Percentiles rank a stretch among this genome's conserved stretches.
Conservation (phyloP, 2,113 vertebrate species). For the Rhegmatorhina hoffmannsi region DNA sequence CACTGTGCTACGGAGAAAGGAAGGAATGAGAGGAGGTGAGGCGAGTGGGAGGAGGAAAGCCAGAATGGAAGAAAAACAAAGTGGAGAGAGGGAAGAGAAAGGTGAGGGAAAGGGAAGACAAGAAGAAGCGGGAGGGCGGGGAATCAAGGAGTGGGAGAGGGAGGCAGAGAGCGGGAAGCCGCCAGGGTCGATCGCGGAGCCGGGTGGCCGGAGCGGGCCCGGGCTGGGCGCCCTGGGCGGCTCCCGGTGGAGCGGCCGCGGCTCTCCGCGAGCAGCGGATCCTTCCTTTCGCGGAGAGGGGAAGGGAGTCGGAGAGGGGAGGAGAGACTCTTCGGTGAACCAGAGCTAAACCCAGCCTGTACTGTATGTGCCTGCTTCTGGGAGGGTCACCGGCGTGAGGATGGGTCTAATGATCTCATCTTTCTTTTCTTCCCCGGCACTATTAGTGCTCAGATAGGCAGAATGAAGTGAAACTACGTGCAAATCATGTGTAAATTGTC, state of each 20-base stretch:
- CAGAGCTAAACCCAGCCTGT: neutral
- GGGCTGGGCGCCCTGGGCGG: neutral
- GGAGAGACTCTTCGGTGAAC: neutral
- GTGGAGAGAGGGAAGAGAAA: neutral
- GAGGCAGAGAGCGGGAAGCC: neutral
- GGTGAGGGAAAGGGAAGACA: neutral
- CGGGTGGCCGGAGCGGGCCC: neutral
- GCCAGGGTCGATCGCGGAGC: neutral
- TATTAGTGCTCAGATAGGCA: slow-evolving; percentile 80
- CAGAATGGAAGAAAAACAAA: neutral
- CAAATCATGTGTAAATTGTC: slow-evolving; percentile 83
- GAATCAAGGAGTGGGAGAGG: neutral
- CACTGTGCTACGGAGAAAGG: neutral
- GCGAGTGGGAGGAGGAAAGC: neutral
- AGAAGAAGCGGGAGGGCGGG: neutral
- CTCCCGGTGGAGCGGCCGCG: neutral
- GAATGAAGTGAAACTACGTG: slow-evolving; percentile 80
- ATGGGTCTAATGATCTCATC: slow-evolving; percentile 81
- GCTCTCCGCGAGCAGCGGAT: neutral
- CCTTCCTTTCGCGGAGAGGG: neutral
- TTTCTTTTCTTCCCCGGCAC: slow-evolving; percentile 75
- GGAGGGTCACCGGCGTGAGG: slow-evolving; percentile 66
- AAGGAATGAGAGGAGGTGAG: neutral
- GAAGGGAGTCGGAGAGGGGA: neutral
- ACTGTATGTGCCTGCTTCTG: slow-evolving; percentile 32